Conservation (phyloP, 2,797 vertebrate species). For the Pangasius larnaudii region DNA sequence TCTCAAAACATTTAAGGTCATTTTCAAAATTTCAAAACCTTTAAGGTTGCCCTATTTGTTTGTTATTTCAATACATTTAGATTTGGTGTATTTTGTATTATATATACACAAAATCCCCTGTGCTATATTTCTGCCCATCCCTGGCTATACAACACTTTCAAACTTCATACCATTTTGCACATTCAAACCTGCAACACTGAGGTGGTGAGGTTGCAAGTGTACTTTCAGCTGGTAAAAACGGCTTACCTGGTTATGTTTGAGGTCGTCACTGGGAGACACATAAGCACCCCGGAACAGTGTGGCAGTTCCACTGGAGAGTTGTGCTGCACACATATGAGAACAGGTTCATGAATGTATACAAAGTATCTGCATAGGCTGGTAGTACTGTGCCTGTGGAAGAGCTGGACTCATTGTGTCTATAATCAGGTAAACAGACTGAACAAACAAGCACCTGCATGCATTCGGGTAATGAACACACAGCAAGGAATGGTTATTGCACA, state of each 20-base stretch:
- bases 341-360: constrained; percentile 14
- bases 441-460: constrained; percentile 5
- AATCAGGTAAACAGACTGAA: constrained; percentile 9
- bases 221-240: background rate
- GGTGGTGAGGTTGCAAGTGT: background rate
- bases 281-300: constrained; percentile 96
- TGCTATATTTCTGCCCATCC: background rate
- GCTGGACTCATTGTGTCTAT: constrained; percentile 18
- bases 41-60: background rate
- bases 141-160: background rate
- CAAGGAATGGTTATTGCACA: background rate
- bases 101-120: background rate
- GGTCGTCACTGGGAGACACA: constrained; percentile 91
- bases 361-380: background rate
- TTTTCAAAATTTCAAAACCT: background rate
- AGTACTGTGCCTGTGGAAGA: background rate
- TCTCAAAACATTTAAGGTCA: background rate
- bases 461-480: background rate
- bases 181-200: background rate
- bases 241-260: constrained; percentile 95
- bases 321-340: constrained; percentile 74
- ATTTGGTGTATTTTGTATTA: background rate
- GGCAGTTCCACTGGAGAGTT: constrained; percentile 88
- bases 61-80: background rate
- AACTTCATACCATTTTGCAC: background rate